Evolutionary conservation across 2,113 vertebrate genomes (phyloP).

Genomic region (Physeter macrocephalus): DNA sequence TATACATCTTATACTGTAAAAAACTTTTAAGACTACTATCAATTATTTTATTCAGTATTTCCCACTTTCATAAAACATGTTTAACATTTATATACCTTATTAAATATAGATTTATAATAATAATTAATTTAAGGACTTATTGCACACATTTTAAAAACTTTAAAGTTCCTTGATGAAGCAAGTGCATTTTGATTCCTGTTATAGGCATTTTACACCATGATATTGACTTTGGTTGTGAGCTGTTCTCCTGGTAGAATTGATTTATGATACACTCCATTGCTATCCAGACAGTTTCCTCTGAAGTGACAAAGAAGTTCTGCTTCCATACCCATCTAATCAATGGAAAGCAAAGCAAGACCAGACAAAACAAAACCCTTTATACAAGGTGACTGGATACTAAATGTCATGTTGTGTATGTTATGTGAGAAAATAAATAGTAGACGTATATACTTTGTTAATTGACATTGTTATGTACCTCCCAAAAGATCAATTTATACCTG

Average conservation of each 20-base stretch:
- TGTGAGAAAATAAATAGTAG: neutral
- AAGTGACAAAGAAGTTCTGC: conserved; percentile 80
- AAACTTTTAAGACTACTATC: neutral
- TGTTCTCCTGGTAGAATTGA: conserved; percentile 68
- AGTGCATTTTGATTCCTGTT: conserved; percentile 34
- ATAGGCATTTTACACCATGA: conserved; percentile 45
- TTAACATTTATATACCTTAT: neutral
- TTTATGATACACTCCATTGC: conserved; percentile 73
- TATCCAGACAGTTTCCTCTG: conserved; percentile 72
- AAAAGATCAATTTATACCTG: neutral
- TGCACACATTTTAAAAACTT: conserved; percentile 20
- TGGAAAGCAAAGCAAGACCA: conserved; percentile 68
- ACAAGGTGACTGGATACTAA: conserved; percentile 25
- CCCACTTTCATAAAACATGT: neutral
- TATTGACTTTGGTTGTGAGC: conserved; percentile 73
- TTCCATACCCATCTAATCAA: conserved; percentile 73
- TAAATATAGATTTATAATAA: neutral
- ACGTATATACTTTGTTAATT: neutral
- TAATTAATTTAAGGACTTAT: neutral
- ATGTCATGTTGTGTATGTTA: conserved; percentile 6
- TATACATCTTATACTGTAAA: neutral
- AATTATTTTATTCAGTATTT: neutral
- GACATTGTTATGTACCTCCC: neutral
- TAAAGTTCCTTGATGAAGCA: neutral
- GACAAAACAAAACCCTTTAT: conserved; percentile 67